Evolutionary conservation across 1,140 invertebrate species (phyloP).

Genomic region (Bombus consobrinus): DNA sequence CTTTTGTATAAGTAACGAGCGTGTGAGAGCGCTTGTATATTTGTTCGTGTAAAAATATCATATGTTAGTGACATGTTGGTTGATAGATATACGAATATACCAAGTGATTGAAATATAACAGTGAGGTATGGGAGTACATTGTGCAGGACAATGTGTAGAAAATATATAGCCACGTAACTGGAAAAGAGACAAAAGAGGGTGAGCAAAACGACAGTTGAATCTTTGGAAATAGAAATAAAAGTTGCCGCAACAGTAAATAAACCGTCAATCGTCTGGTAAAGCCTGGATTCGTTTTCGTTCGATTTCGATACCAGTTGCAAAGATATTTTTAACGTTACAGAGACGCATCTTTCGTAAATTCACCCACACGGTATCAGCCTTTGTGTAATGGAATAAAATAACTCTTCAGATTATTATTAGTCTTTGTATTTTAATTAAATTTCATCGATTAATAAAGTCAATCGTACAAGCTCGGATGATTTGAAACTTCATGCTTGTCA

Average conservation of each 20-base stretch:
- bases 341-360: not conserved
- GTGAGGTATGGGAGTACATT: conserved; percentile 8
- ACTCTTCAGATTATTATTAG: not conserved
- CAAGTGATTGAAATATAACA: conserved; percentile 28
- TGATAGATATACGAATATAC: conserved; percentile 13
- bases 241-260: conserved; percentile 48
- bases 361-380: not conserved
- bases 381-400: not conserved
- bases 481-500: not conserved
- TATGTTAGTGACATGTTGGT: not conserved
- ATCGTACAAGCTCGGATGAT: not conserved
- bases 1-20: not conserved
- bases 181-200: conserved; percentile 57
- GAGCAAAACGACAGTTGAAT: conserved; percentile 63
- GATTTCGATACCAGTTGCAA: not conserved
- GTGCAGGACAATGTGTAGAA: conserved; percentile 32
- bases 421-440: not conserved
- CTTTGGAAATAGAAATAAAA: conserved; percentile 51
- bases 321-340: not conserved
- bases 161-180: conserved; percentile 44
- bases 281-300: conserved; percentile 57
- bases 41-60: conserved; percentile 1
- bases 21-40: conserved; percentile 20
- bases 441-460: not conserved
- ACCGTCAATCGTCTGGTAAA: conserved; percentile 54